Conservation (phyloP, 2,888 invertebrate species). For the Aromia moschata region DNA sequence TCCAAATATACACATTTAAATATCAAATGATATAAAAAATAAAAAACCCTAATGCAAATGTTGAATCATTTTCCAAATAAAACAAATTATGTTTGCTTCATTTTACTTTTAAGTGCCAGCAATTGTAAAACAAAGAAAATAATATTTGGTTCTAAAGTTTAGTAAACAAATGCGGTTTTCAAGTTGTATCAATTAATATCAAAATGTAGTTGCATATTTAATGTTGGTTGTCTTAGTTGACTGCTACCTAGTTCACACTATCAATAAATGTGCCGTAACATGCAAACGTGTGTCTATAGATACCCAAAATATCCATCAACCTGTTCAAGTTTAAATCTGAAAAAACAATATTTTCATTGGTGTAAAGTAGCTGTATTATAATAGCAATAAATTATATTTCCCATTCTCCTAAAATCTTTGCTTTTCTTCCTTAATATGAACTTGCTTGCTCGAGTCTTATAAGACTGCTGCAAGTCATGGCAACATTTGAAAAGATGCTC, state of each 20-base stretch:
- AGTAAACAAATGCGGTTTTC: background rate
- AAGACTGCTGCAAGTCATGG: too few relatives aligned
- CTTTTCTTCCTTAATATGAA: slow-evolving; percentile 20
- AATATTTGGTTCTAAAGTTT: background rate
- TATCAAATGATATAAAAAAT: background rate
- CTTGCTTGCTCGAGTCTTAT: too few relatives aligned
- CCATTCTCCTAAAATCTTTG: slow-evolving; percentile 33
- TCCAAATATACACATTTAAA: slow-evolving; percentile 28
- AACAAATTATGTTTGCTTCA: background rate
- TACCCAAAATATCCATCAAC: slow-evolving; percentile 12
- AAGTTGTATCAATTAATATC: background rate
- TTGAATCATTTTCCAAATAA: background rate
- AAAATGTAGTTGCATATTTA: background rate
- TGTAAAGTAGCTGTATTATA: slow-evolving; percentile 51
- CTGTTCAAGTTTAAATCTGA: slow-evolving; percentile 3
- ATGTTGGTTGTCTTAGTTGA: slow-evolving; percentile 30
- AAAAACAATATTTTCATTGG: slow-evolving; percentile 42
- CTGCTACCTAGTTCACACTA: slow-evolving; percentile 4
- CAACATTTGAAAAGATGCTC: too few relatives aligned
- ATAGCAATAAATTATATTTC: slow-evolving; percentile 52
- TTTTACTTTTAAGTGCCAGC: background rate
- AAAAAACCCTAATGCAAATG: background rate
- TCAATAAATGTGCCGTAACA: slow-evolving; percentile 26
- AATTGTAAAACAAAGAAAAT: background rate
- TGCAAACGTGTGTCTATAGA: slow-evolving; percentile 36